phyloP scores from a whole-genome alignment of 2,888 invertebrate species.

The Aethes cnicana region DNA sequence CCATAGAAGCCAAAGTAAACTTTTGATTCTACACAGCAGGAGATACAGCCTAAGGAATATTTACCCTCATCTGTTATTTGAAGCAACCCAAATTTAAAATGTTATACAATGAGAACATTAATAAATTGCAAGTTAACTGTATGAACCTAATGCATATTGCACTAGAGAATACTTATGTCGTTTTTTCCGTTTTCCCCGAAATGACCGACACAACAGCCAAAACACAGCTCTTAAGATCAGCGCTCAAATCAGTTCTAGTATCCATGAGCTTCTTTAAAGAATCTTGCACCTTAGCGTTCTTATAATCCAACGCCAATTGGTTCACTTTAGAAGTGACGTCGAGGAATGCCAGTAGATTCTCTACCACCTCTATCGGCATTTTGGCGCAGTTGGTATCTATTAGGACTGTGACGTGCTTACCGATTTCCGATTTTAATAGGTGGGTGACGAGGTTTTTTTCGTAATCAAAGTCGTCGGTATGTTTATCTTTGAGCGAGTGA shows the following conservation, averaged over 20 bases:
- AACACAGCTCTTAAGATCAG: constrained; percentile 53
- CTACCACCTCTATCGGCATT: constrained; percentile 74
- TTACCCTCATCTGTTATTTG: too few species aligned
- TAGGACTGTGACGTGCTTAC: constrained; percentile 72
- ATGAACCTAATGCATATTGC: too few species aligned
- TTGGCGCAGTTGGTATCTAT: constrained; percentile 73
- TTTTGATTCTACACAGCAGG: too few species aligned
- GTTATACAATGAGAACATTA: too few species aligned
- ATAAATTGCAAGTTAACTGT: too few species aligned
- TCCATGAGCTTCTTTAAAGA: constrained; percentile 59
- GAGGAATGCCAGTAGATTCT: constrained; percentile 75
- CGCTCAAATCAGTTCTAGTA: constrained; percentile 57
- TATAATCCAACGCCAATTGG: constrained; percentile 58
- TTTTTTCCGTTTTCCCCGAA: constrained; percentile 38
- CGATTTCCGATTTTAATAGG: constrained; percentile 77
- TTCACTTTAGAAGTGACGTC: constrained; percentile 68
- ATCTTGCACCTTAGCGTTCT: constrained; percentile 58
- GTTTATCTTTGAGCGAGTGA: constrained; percentile 49
- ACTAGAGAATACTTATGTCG: neutral
- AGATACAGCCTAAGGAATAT: too few species aligned
- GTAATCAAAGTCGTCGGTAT: constrained; percentile 47
- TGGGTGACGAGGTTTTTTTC: constrained; percentile 57
- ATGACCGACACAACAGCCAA: constrained; percentile 48
- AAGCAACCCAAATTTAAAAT: too few species aligned
- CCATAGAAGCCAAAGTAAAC: too few species aligned